Base-by-base conservation (phyloP, 2,888 invertebrate species). In the Philopedon plagiatum region DNA sequence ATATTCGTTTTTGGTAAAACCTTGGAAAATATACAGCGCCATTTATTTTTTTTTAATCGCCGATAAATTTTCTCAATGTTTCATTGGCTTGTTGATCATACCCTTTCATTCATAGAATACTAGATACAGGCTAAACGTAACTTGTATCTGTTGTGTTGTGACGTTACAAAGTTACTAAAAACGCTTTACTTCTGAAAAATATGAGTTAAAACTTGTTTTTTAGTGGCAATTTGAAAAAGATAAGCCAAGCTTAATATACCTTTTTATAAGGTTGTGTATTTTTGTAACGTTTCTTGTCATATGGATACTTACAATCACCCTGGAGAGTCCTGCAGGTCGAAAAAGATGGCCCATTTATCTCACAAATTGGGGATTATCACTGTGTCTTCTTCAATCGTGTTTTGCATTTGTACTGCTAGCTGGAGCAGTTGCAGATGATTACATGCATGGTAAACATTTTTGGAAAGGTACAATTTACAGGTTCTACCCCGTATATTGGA, bases 271-370 rank as follows among this genome's bases (percentile, higher is more conserved):
- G 79, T 90, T 90, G 88, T 57, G 88, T 34, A 80, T 90, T 32
- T 88, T 89, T 71, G 75, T 89, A 34, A 84, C 87, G 51, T 85
- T 90, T 72, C 75, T 83, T 32, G 75, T 80, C 13, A 81, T 83
- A 8, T 81, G 82, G 80, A 67, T 83, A 21, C 69, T 83, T 19
- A 81, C 82, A 34, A 77, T 82, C 39, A 81, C 82, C 61, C 86
- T 87, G 8, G 79, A 80, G 51, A 73, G 87, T 75, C 68, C 87
- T 75, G 80, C 84, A 3, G 86, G 86, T 0, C 85, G 86, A 0
- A 81, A 86, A 74, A 91, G 90, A 79, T 93, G 92, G 92, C 87
- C 90, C 65, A 91, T 92, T 75, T 93, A 91, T 83, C 87, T 93
- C 78, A 93, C 93, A 8, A 91, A 93, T 83, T 93, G 93, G 92